Base-by-base conservation (phyloP, 2,888 invertebrate species). In the Lucinisca nassula region DNA sequence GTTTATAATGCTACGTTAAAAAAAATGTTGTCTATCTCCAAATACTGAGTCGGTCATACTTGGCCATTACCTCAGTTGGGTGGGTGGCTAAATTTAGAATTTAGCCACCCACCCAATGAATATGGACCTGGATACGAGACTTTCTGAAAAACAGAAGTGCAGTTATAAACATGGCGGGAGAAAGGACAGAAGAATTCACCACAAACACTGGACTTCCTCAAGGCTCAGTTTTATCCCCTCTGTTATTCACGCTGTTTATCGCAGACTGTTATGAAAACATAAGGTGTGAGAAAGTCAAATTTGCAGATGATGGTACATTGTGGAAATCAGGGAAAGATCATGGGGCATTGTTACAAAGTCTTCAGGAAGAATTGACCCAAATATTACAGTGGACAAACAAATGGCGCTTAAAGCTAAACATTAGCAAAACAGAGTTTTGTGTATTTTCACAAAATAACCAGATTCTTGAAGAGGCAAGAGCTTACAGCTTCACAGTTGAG, bases 241-340 rank as follows among this genome's bases (percentile, higher is more conserved):
- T 78, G 3, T 12, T 45, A 37, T 30, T 61, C 35, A 61, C 10
- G 8, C 21, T 61, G 61, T 30, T 10, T 6, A 24, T 61, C 3
- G 27, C 61, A 38, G 61, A 30, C 78, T 61, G 30, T 1, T 61
- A 35, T 37, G 21, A 38, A 4, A 8, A 32, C 8, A 10, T n/a
- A n/a, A 32, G 10, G 12, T 38, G 58, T 61, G 35, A 58, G 38
- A 78, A 61, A 61, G 61, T 61, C 14, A 78, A 78, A 61, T 78
- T 78, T 38, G 78, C 78, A 4, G 78, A 58, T 14, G 78, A 78
- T 27, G 78, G 78, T 32, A 78, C 61, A 12, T 2, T 78, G 27
- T 78, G 78, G 61, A 58, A n/a, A 21, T n/a, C 61, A 38, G 78
- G 78, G 17, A 35, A 51, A 21, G 55, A 32, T 14, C 30, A 3